phyloP scores from a whole-genome alignment of 2,113 vertebrate genomes.

The Maccullochella peelii region DNA sequence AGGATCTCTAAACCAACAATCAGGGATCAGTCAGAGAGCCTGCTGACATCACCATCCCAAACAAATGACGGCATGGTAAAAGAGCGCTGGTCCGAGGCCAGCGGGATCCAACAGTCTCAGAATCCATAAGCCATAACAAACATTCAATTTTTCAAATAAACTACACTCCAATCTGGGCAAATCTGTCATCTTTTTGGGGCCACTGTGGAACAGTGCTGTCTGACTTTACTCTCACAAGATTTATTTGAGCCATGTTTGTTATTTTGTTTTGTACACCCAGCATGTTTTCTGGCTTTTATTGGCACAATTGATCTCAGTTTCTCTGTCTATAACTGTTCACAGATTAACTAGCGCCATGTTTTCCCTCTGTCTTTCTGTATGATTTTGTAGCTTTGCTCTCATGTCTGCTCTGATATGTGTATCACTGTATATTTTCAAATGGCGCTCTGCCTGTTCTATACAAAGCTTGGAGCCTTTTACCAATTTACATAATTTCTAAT shows the following conservation, averaged over 20 bases:
- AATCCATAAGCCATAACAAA: constrained; percentile 68
- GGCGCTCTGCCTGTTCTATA: background rate
- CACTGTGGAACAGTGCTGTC: constrained; percentile 35
- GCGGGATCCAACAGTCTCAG: constrained; percentile 44
- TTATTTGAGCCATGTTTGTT: constrained; percentile 38
- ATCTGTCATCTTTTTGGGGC: constrained; percentile 54
- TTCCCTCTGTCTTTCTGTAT: background rate
- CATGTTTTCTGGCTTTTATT: constrained; percentile 29
- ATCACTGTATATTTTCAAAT: background rate
- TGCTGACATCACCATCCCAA: constrained; percentile 69
- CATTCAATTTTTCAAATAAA: constrained; percentile 69
- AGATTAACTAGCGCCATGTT: constrained; percentile 5
- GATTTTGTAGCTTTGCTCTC: background rate
- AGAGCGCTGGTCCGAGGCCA: constrained; percentile 50
- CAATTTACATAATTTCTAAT: background rate
- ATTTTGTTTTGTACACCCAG: constrained; percentile 19
- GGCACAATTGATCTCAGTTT: constrained; percentile 1
- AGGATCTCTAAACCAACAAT: constrained; percentile 48
- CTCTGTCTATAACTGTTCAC: constrained; percentile 18
- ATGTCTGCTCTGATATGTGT: background rate
- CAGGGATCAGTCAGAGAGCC: constrained; percentile 51
- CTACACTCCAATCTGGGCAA: constrained; percentile 31
- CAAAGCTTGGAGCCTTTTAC: background rate
- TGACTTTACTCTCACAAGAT: constrained; percentile 43
- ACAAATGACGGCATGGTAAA: constrained; percentile 69